A percentile compares a stretch with the other conserved stretches of the same genome.
phyloP scores from a whole-genome alignment of 2,888 invertebrate genomes.

The Drosophila austrosaltans region DNA sequence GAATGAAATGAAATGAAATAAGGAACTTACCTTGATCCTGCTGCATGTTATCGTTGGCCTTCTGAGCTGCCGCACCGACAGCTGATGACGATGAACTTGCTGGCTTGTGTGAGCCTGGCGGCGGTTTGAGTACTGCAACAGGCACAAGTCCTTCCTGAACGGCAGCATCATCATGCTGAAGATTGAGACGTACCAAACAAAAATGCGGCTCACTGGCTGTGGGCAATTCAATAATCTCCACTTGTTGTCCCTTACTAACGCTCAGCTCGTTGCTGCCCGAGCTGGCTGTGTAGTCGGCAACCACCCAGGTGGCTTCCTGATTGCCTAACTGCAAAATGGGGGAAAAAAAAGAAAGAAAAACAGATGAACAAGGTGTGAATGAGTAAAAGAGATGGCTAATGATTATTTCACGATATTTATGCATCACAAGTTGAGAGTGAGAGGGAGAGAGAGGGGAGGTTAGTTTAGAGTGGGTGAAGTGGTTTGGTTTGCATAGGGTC shows the following conservation, averaged over 20 bases:
- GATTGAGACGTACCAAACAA: conserved; percentile 88
- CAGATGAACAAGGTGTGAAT: neutral
- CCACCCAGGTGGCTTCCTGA: conserved; percentile 95
- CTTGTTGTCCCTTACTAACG: conserved; percentile 96
- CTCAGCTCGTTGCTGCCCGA: conserved; percentile 91
- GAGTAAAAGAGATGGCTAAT: conserved; percentile 9
- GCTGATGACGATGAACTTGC: conserved; percentile 49
- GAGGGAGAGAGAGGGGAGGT: too few species aligned
- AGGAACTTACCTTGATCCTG: conserved; percentile 81
- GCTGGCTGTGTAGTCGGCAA: conserved; percentile 92
- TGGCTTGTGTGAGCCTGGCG: conserved; percentile 85
- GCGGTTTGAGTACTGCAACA: conserved; percentile 90
- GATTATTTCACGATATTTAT: conserved; percentile 20
- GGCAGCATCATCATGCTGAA: conserved; percentile 84
- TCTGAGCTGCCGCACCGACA: conserved; percentile 71
- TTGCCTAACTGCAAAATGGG: conserved; percentile 87
- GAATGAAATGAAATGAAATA: conserved; percentile 37
- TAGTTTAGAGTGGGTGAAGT: conserved; percentile 38
- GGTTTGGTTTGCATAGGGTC: too few species aligned
- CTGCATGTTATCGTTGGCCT: conserved; percentile 80
- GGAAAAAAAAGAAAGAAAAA: conserved; percentile 46
- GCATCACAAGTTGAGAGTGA: conserved; percentile 37
- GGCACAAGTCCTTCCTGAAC: conserved; percentile 92
- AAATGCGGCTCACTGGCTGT: conserved; percentile 88
- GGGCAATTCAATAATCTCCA: conserved; percentile 92